A percentile compares a stretch with the other conserved stretches of the same genome.
Evolutionary conservation across 1,140 invertebrate genomes (phyloP).

Genomic region (Propsilocerus akamusi): DNA sequence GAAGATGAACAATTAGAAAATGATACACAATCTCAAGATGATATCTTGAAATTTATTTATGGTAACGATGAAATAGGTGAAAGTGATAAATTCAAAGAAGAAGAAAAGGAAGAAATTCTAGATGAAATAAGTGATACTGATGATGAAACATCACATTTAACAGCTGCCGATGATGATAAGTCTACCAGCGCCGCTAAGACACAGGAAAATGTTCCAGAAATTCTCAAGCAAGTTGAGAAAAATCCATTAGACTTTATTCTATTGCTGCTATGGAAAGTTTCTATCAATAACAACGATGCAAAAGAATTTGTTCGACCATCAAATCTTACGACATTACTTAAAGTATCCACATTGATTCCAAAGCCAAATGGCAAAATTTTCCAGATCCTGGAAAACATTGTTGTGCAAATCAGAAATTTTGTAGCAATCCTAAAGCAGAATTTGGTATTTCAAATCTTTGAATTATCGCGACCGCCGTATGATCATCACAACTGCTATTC

Average conservation of each 20-base stretch:
- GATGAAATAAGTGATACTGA: background rate
- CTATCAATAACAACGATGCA: background rate
- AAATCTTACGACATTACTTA: background rate
- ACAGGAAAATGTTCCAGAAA: background rate
- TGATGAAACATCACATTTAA: background rate
- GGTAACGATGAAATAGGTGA: background rate
- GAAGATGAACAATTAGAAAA: background rate
- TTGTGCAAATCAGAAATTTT: slow-evolving; percentile 9
- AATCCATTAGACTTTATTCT: background rate
- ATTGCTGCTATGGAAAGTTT: background rate
- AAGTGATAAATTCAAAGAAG: background rate
- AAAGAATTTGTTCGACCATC: background rate
- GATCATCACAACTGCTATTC: slow-evolving; percentile 1
- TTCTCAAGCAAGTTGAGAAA: background rate
- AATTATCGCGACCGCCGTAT: slow-evolving; percentile 15
- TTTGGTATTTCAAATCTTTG: slow-evolving; percentile 19
- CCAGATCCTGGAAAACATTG: background rate
- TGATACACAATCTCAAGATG: background rate
- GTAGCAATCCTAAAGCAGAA: slow-evolving; percentile 21
- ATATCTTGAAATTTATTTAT: background rate
- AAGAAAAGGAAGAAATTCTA: background rate
- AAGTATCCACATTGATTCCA: background rate
- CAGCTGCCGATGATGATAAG: background rate
- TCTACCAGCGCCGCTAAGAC: background rate
- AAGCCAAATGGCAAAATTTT: background rate